phyloP scores from a whole-genome alignment of 2,888 invertebrate species.

The Pterobdella sp. region DNA sequence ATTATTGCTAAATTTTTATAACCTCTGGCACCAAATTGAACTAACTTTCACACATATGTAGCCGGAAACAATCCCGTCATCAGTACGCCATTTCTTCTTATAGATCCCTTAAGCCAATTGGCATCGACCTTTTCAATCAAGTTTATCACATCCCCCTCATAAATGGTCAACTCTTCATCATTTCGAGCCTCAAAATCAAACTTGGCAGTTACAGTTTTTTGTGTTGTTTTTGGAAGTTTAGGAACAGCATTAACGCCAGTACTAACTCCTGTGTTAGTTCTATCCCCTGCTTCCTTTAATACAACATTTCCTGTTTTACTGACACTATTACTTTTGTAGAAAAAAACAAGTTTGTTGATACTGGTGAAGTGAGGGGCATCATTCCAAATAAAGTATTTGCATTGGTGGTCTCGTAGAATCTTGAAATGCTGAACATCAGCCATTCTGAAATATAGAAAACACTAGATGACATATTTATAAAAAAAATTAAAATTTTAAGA shows the following conservation, averaged over 20 bases:
- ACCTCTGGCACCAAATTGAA: neutral
- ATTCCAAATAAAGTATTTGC: slow-evolving; percentile 25
- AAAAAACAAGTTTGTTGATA: slow-evolving; percentile 14
- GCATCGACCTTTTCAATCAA: neutral
- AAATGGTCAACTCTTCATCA: neutral
- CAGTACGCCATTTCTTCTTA: neutral
- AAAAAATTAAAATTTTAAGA: neutral
- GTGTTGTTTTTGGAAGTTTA: neutral
- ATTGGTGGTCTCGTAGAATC: slow-evolving; percentile 5
- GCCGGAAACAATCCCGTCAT: neutral
- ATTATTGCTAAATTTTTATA: neutral
- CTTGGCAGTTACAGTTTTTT: neutral
- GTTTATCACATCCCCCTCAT: neutral
- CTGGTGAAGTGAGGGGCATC: slow-evolving; percentile 21
- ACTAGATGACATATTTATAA: neutral
- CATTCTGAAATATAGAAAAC: slow-evolving; percentile 5
- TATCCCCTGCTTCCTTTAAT: neutral
- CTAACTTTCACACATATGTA: neutral
- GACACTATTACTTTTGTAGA: slow-evolving; percentile 11
- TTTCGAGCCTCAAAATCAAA: neutral
- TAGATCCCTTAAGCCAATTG: neutral
- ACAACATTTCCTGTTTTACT: slow-evolving; percentile 9
- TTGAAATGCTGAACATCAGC: slow-evolving; percentile 24
- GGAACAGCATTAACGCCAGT: neutral
- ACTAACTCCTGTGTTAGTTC: neutral